Conservation (phyloP, 1,140 invertebrate genomes). For the Hylaeus volcanicus region DNA sequence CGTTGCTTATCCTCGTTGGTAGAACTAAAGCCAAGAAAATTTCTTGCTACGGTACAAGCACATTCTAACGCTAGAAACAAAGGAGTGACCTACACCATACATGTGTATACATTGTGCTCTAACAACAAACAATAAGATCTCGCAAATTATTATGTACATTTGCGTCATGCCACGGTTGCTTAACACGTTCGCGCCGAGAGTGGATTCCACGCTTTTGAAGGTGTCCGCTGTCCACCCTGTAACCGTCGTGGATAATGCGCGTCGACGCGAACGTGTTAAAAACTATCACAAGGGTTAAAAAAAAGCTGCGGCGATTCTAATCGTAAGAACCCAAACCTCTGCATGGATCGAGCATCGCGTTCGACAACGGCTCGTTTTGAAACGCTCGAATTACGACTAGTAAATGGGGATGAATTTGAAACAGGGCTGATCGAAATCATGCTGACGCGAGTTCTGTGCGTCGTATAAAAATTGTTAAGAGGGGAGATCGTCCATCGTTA, state of each 20-base stretch:
- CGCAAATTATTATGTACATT: slow-evolving; percentile 7
- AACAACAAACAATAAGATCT: neutral
- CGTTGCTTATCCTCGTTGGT: neutral
- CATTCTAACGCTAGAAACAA: neutral
- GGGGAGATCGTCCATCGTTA: neutral
- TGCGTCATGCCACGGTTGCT: slow-evolving; percentile 2
- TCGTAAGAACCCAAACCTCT: neutral
- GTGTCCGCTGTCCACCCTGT: neutral
- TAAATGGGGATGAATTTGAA: neutral
- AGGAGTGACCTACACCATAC: slow-evolving; percentile 20
- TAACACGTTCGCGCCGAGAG: neutral
- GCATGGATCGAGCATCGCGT: neutral
- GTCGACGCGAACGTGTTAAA: neutral
- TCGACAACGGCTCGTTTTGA: neutral
- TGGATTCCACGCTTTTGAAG: neutral
- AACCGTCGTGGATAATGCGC: neutral
- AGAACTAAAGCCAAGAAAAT: neutral
- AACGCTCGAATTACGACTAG: neutral
- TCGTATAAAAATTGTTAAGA: neutral
- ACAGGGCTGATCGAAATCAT: neutral
- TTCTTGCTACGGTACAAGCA: slow-evolving; percentile 14
- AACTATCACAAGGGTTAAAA: neutral
- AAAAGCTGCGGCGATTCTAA: neutral
- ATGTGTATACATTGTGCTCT: neutral
- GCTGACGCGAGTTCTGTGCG: neutral